A percentile compares a stretch with the other conserved stretches of the same genome.
phyloP scores from a whole-genome alignment of 2,888 invertebrate genomes.

The Nesidiocoris tenuis region DNA sequence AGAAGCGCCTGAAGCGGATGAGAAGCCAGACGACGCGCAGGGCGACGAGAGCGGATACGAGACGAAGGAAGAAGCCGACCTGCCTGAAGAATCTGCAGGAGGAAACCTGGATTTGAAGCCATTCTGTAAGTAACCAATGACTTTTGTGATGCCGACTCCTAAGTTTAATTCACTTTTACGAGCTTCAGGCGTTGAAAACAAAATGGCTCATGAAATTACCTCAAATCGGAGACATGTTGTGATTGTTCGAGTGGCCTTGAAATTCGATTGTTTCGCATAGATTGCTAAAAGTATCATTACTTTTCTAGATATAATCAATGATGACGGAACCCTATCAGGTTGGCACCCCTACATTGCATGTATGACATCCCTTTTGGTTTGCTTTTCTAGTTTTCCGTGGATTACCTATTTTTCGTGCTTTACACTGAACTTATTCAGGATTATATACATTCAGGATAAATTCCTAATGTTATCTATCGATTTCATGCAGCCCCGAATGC shows the following conservation, averaged over 20 bases:
- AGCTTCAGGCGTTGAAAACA: too few species aligned
- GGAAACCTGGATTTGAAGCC: neutral
- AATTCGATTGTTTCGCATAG: too few species aligned
- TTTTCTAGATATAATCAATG: slow-evolving; percentile 30
- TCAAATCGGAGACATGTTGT: too few species aligned
- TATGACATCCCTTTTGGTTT: slow-evolving; percentile 19
- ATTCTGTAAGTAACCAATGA: neutral
- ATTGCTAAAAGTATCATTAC: too few species aligned
- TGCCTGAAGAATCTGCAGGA: neutral
- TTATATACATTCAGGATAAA: neutral
- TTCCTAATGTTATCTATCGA: neutral
- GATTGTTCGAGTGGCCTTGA: too few species aligned
- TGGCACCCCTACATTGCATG: slow-evolving; percentile 41
- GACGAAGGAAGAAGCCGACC: neutral
- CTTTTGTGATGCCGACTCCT: too few species aligned
- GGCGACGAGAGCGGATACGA: neutral
- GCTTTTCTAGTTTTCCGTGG: neutral
- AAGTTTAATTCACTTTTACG: too few species aligned
- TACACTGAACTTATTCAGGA: neutral
- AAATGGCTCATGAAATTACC: too few species aligned
- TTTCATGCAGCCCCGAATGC: slow-evolving; percentile 22
- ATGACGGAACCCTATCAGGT: slow-evolving; percentile 41
- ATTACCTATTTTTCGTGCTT: neutral
- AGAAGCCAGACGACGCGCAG: neutral
- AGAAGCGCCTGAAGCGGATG: neutral